A percentile compares a stretch with the other conserved stretches of the same genome.
phyloP scores from a whole-genome alignment of 1,140 invertebrate species.

The Panagrolaimus sp. region DNA sequence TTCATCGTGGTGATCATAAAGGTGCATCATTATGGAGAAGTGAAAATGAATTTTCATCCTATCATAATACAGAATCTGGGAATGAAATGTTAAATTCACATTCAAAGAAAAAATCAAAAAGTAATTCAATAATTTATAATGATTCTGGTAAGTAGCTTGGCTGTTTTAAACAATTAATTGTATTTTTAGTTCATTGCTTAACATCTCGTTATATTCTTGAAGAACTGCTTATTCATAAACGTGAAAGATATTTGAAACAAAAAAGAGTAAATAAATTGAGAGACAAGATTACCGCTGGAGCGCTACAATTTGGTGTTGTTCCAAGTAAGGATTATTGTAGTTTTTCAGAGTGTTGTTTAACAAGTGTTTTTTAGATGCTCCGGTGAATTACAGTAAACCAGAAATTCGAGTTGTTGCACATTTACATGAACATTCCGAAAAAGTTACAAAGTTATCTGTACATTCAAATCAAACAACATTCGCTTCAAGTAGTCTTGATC shows the following conservation, averaged over 20 bases:
- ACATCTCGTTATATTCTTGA: constrained; percentile 24
- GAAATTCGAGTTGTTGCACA: constrained; percentile 35
- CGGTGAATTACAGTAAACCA: not conserved
- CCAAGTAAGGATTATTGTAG: not conserved
- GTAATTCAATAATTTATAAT: too few species aligned
- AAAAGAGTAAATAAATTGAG: constrained; percentile 27
- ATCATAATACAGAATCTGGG: too few species aligned
- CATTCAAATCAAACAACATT: constrained; percentile 36
- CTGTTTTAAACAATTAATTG: too few species aligned
- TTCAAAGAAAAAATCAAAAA: not conserved
- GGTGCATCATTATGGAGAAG: too few species aligned
- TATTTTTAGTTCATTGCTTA: not conserved
- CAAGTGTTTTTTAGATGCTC: not conserved
- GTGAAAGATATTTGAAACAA: constrained; percentile 29
- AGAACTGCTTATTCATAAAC: constrained; percentile 37
- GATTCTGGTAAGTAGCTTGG: too few species aligned
- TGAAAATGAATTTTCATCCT: too few species aligned
- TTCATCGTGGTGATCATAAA: too few species aligned
- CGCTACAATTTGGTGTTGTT: not conserved
- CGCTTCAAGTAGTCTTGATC: constrained; percentile 32
- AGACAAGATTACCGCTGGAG: constrained; percentile 19
- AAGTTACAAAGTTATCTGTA: constrained; percentile 28
- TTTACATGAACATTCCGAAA: constrained; percentile 37
- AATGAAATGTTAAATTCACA: not conserved
- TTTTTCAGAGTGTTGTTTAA: too few species aligned